phyloP scores from a whole-genome alignment of 1,140 invertebrate genomes.

The Eupristina koningsbergeri region DNA sequence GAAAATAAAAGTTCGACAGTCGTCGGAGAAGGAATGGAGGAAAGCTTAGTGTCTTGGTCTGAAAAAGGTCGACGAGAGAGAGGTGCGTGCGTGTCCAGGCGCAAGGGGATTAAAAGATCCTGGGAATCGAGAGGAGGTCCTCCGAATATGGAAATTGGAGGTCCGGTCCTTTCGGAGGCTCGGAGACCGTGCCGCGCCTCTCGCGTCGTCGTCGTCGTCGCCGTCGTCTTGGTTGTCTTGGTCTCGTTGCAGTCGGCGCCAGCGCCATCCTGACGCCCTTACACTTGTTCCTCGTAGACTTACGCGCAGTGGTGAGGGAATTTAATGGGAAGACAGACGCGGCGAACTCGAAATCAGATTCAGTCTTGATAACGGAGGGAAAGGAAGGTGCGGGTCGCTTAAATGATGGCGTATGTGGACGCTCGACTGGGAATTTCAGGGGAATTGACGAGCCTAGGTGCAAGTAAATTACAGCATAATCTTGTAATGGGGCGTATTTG shows the following conservation, averaged over 20 bases:
- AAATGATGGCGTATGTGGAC: slow-evolving; percentile 29
- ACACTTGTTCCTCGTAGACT: slow-evolving; percentile 59
- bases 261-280: slow-evolving; percentile 66
- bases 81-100: background rate
- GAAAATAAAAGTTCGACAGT: too few species aligned
- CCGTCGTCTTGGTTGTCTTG: too few species aligned
- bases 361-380: slow-evolving; percentile 30
- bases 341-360: slow-evolving; percentile 43
- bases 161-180: slow-evolving; percentile 54
- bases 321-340: slow-evolving; percentile 36
- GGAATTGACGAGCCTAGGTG: slow-evolving; percentile 1
- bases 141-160: slow-evolving; percentile 65
- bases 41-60: too few species aligned
- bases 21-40: background rate
- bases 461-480: background rate
- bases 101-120: slow-evolving; percentile 55
- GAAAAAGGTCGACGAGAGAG: background rate
- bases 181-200: slow-evolving; percentile 53
- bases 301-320: slow-evolving; percentile 3
- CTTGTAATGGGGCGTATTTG: background rate
- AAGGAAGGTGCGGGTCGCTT: background rate
- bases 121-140: slow-evolving; percentile 56
- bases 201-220: slow-evolving; percentile 47
- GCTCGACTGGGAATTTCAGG: slow-evolving; percentile 2
- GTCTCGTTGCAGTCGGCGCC: slow-evolving; percentile 49